A percentile compares a stretch with the other conserved stretches of the same genome.
phyloP scores from a whole-genome alignment of 2,113 vertebrate species.

The Merops nubicus region DNA sequence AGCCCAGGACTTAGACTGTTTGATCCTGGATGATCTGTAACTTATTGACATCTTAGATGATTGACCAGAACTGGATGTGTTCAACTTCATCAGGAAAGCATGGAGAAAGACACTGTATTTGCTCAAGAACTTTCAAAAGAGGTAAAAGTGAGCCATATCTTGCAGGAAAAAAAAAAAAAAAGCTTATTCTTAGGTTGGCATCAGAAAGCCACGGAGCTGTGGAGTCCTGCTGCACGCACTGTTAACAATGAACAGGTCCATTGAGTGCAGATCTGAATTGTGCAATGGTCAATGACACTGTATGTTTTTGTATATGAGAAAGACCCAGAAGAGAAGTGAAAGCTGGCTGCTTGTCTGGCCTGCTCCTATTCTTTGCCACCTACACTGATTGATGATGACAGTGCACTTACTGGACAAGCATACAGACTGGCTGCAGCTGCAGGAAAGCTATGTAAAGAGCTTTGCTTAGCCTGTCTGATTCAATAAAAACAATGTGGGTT shows the following conservation, averaged over 20 bases:
- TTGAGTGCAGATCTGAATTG: background rate
- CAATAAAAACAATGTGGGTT: slow-evolving; percentile 9
- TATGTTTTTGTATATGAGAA: background rate
- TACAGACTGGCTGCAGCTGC: background rate
- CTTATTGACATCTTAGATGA: background rate
- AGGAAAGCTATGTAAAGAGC: background rate
- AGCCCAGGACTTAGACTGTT: background rate
- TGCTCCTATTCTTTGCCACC: background rate
- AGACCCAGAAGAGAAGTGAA: background rate
- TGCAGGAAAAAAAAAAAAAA: no score
- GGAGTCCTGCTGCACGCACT: background rate
- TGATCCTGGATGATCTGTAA: background rate
- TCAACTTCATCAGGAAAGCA: background rate
- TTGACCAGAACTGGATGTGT: background rate
- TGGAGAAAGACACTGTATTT: background rate
- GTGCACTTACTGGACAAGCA: background rate
- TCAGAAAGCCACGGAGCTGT: background rate
- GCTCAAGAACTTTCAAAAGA: background rate
- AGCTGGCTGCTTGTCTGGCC: background rate
- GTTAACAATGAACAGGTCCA: background rate
- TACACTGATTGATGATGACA: background rate
- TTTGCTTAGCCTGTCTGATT: background rate
- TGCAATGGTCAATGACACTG: background rate
- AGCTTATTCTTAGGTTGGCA: background rate
- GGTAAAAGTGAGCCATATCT: background rate